A percentile compares a stretch with the other conserved stretches of the same genome.
phyloP scores from a whole-genome alignment of 1,140 invertebrate species.

The Pentalonia nigronervosa region DNA sequence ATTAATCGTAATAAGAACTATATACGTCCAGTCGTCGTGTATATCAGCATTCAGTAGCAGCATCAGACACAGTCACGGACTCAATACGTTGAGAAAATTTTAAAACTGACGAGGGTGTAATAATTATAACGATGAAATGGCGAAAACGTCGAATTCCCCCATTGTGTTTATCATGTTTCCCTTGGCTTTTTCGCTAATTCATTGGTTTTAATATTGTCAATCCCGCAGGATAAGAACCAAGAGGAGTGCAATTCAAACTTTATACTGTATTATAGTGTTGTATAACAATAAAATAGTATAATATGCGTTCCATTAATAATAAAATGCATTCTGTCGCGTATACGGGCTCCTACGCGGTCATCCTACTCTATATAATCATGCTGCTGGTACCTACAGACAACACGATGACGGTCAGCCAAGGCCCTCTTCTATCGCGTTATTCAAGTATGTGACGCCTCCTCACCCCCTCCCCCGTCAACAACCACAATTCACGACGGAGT shows the following conservation, averaged over 20 bases:
- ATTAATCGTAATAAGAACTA: slow-evolving; percentile 25
- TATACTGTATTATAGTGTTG: neutral
- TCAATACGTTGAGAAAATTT: neutral
- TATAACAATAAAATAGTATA: neutral
- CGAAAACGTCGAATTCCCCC: neutral
- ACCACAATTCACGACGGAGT: neutral
- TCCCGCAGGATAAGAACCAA: neutral
- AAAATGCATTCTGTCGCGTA: neutral
- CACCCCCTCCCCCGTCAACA: neutral
- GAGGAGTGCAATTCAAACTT: too few relatives aligned
- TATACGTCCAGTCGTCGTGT: neutral
- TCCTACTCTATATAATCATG: neutral
- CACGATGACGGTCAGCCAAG: neutral
- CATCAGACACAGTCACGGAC: neutral
- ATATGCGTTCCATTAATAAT: neutral
- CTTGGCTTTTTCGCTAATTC: slow-evolving; percentile 34
- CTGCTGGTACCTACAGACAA: neutral
- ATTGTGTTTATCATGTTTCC: neutral
- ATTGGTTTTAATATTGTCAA: slow-evolving; percentile 27
- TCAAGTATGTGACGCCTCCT: neutral
- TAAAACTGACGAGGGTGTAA: neutral
- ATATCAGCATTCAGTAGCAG: neutral
- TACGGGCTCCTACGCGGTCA: neutral
- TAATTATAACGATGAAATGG: neutral
- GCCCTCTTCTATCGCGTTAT: neutral